Evolutionary conservation across 2,888 invertebrate species (phyloP), one percentile per base, ranked within the genome.

Genomic region (Orthonevra nobilis): DNA sequence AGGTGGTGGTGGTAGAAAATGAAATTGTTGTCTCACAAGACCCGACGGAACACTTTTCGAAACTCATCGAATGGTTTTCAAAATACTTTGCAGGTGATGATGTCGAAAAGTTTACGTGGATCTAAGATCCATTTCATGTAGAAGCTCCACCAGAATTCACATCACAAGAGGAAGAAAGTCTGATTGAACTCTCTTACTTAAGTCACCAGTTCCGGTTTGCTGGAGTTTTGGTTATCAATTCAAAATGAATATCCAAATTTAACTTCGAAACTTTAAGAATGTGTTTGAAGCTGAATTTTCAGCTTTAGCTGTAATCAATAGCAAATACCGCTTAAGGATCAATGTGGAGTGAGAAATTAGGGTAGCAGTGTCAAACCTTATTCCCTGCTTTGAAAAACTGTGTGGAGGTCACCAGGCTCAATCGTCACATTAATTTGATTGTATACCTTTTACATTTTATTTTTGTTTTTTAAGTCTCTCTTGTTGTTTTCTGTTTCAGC

Each of bases 231-330:
- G 34, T 34, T 34, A 14, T 14, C 12, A 5, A 34, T 34, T 34
- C 14, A 34, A 34, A 14, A 34, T 34, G 34, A 1, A 14, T 14
- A 34, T 34, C 12, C 34, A 34, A 34, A 34, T 34, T 12, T 34
- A 34, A 34, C 34, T 34, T 34, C 34, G 14, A 34, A 34, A 34
- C 14, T 34, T 34, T 34, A 34, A 34, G 34, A 30, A 58, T 40
- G 42, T 60, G 19, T 60, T 32, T 32, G 60, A 60, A 60, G 17
- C 60, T 26, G 60, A 42, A 26, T 58, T 58, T 42, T 58, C 40
- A 26, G 56, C 40, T 14, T 23, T 28, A 28, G 58, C 42, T 40
- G 19, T 30, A 42, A 58, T 58, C 10, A 42, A 42, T 28, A 26
- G 4, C 17, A 58, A 58, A 38, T 58, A 40, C 14, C 26, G 40